Conservation (phyloP, 2,888 invertebrate species). For the Agrilus cyanescens region DNA sequence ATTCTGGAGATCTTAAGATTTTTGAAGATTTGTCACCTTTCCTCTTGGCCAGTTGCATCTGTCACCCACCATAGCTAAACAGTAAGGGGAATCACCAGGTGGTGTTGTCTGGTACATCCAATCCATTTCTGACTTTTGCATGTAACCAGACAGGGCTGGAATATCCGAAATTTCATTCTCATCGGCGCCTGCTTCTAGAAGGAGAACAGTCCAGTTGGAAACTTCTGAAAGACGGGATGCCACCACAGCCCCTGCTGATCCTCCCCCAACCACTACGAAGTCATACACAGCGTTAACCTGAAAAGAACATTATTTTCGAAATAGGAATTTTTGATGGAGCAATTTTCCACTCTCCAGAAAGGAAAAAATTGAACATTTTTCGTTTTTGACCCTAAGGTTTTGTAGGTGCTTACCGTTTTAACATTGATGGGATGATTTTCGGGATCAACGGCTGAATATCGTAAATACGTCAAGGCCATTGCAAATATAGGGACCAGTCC, state of each 20-base stretch:
- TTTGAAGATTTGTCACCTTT: conserved; percentile 42
- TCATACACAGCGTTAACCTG: conserved; percentile 71
- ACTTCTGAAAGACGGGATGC: conserved; percentile 74
- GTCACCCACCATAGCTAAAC: conserved; percentile 77
- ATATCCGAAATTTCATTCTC: conserved; percentile 84
- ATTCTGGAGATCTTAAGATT: conserved; percentile 30
- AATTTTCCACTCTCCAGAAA: too few relatives aligned
- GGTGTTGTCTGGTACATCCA: conserved; percentile 88
- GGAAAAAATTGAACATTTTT: too few relatives aligned
- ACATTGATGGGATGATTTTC: conserved; percentile 66
- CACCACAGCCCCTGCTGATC: conserved; percentile 81
- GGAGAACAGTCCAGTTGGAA: conserved; percentile 68
- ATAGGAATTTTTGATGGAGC: background rate
- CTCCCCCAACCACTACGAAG: conserved; percentile 77
- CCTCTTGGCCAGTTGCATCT: conserved; percentile 88
- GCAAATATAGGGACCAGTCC: conserved; percentile 72
- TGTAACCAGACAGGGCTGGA: conserved; percentile 72
- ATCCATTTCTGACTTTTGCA: conserved; percentile 76
- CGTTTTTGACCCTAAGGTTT: background rate
- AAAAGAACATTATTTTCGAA: conserved; percentile 14
- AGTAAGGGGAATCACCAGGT: conserved; percentile 64
- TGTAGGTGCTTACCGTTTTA: conserved; percentile 46
- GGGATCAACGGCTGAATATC: conserved; percentile 71
- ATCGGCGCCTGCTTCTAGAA: conserved; percentile 79
- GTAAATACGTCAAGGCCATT: conserved; percentile 67